These are phyloP conservation scores for Doryteuthis pealeii DNA, from an alignment of 1,140 invertebrate species.

Conservation along the genomic window DNA sequence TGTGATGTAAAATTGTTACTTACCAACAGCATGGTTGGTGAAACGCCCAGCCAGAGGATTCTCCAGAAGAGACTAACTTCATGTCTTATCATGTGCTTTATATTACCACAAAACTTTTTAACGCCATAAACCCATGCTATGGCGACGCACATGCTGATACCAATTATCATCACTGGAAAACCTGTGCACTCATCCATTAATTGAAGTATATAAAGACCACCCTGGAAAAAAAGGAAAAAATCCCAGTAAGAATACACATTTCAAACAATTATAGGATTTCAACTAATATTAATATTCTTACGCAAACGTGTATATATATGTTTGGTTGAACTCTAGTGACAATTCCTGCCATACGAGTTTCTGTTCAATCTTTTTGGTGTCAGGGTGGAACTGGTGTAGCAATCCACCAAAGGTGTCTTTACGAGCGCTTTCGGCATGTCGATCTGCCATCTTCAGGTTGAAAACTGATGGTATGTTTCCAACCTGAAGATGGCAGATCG, in stretches of 20 bases:
- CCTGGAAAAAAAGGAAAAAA: constrained; percentile 46
- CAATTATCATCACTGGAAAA: constrained; percentile 81
- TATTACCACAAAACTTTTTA: constrained; percentile 46
- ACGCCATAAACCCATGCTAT: constrained; percentile 77
- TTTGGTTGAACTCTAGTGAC: no score
- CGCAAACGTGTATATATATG: no score
- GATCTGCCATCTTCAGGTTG: no score
- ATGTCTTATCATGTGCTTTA: constrained; percentile 51
- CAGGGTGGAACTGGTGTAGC: no score
- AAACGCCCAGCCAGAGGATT: constrained; percentile 77
- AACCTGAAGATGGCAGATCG: no score
- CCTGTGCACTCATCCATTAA: constrained; percentile 85
- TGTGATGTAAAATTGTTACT: constrained; percentile 25
- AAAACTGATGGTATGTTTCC: no score
- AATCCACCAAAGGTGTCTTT: no score
- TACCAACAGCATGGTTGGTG: constrained; percentile 74
- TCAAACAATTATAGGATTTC: no score
- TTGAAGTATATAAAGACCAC: constrained; percentile 81
- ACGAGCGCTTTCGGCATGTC: no score
- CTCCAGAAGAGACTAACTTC: constrained; percentile 66
- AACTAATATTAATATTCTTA: no score
- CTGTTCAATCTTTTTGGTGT: no score
- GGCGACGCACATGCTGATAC: constrained; percentile 68
- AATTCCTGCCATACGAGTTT: no score
- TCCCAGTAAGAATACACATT: constrained; percentile 17